phyloP scores from a whole-genome alignment of 2,113 vertebrate species.

The Pipa parva region DNA sequence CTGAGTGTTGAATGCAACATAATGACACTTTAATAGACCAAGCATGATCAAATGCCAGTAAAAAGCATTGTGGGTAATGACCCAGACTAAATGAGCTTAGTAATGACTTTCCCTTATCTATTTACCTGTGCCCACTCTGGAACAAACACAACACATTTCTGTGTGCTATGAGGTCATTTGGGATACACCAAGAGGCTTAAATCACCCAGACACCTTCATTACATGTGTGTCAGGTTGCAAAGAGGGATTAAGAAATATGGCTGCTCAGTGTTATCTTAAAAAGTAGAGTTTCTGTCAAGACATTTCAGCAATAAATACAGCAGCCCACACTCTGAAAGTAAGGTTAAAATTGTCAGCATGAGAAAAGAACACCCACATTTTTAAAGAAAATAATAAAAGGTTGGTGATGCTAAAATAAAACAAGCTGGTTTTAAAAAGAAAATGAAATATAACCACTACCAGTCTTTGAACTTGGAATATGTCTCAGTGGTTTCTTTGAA shows the following conservation, averaged over 20 bases:
- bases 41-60: conserved; percentile 54
- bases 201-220: conserved; percentile 46
- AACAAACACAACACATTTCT: conserved; percentile 27
- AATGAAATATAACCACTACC: too few species aligned
- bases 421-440: too few species aligned
- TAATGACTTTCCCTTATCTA: conserved; percentile 52
- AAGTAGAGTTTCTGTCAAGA: conserved; percentile 11
- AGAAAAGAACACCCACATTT: too few species aligned
- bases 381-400: too few species aligned
- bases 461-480: too few species aligned
- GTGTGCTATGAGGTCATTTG: conserved; percentile 23
- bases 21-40: conserved; percentile 55
- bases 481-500: too few species aligned
- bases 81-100: conserved; percentile 49
- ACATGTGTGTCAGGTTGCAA: conserved; percentile 37
- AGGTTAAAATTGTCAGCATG: background rate
- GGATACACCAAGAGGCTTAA: conserved; percentile 41
- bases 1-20: conserved; percentile 50
- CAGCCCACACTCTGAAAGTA: background rate
- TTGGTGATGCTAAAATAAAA: too few species aligned
- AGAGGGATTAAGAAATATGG: conserved; percentile 31
- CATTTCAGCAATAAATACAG: background rate
- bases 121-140: conserved; percentile 52
- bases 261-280: conserved; percentile 31
- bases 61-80: conserved; percentile 55